These are phyloP conservation scores for Notospermus geniculatus DNA, from an alignment of 1,140 invertebrate genomes.

Conservation along the genomic window DNA sequence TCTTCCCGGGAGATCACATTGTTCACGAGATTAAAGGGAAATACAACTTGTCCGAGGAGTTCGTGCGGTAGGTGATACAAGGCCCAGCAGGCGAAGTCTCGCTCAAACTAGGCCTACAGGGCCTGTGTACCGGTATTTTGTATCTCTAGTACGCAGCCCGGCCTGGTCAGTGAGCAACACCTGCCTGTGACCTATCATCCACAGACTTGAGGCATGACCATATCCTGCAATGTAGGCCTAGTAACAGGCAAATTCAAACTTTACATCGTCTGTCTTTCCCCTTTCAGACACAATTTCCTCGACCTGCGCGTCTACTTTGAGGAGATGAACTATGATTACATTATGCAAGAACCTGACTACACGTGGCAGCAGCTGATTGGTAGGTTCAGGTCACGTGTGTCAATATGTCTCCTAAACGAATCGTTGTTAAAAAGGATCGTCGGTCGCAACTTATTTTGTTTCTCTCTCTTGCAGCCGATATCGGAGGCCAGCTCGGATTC, in stretches of 20 bases:
- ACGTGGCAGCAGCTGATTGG: constrained; percentile 8
- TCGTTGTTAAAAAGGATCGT: not conserved
- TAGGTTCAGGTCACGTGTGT: too few relatives aligned
- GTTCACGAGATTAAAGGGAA: not conserved
- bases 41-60: not conserved
- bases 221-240: too few relatives aligned
- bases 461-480: constrained; percentile 3
- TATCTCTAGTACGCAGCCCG: too few relatives aligned
- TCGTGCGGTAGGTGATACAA: not conserved
- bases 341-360: constrained; percentile 1
- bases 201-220: too few relatives aligned
- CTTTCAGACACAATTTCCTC: constrained; percentile 3
- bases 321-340: constrained; percentile 5
- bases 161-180: too few relatives aligned
- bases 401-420: too few relatives aligned
- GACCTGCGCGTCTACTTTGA: constrained; percentile 3
- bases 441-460: not conserved
- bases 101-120: too few relatives aligned
- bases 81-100: not conserved
- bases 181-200: too few relatives aligned
- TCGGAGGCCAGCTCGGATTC: constrained; percentile 4
- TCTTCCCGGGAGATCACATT: constrained; percentile 4
- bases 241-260: too few relatives aligned
- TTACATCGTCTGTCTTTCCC: too few relatives aligned
- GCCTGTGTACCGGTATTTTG: too few relatives aligned